Evolutionary conservation across 1,140 invertebrate genomes (phyloP).

Genomic region (Paraescarpia echinospica): DNA sequence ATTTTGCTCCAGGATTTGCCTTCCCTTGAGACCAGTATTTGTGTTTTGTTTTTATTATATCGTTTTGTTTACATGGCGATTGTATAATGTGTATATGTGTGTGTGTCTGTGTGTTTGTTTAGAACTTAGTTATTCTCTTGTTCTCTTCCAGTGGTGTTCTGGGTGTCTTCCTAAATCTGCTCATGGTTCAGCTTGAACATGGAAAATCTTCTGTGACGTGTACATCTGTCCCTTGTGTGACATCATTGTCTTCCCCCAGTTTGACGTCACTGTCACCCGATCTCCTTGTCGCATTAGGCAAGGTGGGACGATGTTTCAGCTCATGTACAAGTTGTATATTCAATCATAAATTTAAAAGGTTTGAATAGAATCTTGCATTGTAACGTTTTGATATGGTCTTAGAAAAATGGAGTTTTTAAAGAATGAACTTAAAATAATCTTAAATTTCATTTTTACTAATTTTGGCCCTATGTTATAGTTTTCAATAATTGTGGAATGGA

Average conservation of each 20-base stretch:
- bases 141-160: constrained; percentile 9
- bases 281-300: not conserved
- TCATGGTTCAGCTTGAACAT: not conserved
- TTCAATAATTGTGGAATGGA: too few relatives aligned
- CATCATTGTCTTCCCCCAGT: not conserved
- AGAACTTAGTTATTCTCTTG: not conserved
- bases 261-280: not conserved
- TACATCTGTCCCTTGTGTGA: not conserved
- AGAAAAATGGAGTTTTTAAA: too few relatives aligned
- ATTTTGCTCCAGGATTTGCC: not conserved
- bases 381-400: too few relatives aligned
- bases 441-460: too few relatives aligned
- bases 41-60: not conserved
- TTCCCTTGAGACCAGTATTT: not conserved
- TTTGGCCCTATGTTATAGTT: too few relatives aligned
- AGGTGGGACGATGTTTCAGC: not conserved
- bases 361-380: too few relatives aligned
- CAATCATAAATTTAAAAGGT: too few relatives aligned
- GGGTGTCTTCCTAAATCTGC: constrained; percentile 6
- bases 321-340: not conserved
- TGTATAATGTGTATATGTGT: too few relatives aligned
- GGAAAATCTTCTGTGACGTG: not conserved
- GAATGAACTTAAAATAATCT: too few relatives aligned
- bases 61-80: too few relatives aligned
- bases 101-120: not conserved